Base-by-base conservation (phyloP, 2,888 invertebrate species). In the Andrena marginata region DNA sequence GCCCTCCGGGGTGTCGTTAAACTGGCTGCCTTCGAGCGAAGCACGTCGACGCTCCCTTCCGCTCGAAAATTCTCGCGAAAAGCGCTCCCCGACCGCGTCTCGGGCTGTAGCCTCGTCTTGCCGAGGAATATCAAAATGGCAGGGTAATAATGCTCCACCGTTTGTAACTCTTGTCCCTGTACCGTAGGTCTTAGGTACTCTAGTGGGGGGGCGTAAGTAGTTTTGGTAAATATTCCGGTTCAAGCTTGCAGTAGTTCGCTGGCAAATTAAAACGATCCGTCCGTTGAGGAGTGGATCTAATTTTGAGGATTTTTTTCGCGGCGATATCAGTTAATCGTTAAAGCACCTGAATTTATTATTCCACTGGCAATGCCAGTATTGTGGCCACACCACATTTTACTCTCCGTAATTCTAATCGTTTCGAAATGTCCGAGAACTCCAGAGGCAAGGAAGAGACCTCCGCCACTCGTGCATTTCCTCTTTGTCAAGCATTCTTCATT, bases 1-100 rank as follows among this genome's bases (percentile, higher is more conserved):
- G 73, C 67, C 77, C 75, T 51, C 80, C 54, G n/a, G 72, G 83
- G 83, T 85, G 75, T 80, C 80, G 85, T 85, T 85, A 75, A 80
- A 80, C 76, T 77, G 65, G 54, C 64, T 64, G 82, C 80, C 70
- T 77, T 79, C 63, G 72, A 79, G 67, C 70, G 42, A 42, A 60
- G 74, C 79, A 76, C 64, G 72, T 76, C 76, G 71, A 65, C 73
- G 71, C 59, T 60, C 74, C 74, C 77, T 68, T 80, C 48, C 75
- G 71, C 65, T 75, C 72, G 80, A 70, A 69, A 77, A 80, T 80
- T 85, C 77, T 63, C 60, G 69, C 77, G 77, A 67, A 74, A 77
- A 71, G 49, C 26, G 77, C 26, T 72, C 42, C 35, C 51, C 35
- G 29, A 42, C 64, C 48, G 20, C 54, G 48, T 33, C 29, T 20